Evolutionary conservation across 2,888 invertebrate species (phyloP), one percentile per base, ranked within the genome.

Genomic region (Megamerina dolium): DNA sequence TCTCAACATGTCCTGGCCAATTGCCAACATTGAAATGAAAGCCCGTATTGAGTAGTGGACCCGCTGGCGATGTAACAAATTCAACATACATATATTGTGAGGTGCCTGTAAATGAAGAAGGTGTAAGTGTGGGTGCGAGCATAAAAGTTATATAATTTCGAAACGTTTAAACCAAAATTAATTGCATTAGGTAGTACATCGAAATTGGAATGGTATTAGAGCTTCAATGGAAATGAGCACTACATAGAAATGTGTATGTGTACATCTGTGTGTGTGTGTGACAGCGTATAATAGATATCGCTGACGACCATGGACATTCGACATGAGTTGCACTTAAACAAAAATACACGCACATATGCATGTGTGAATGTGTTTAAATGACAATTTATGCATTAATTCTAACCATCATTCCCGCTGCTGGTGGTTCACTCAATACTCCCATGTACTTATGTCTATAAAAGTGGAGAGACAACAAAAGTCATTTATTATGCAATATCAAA

Each of bases 1-100:
- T 89, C 63, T 91, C 89, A 37, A 90, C 89, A 70, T 90, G 89
- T 0, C 91, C 91, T 0, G 91, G 91, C 90, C 90, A 91, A 71
- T 89, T 90, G 52, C 91, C 91, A 38, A 92, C 92, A 73, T 92
- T 92, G 74, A 93, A 92, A 72, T 92, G 92, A 68, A 93, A 93
- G 5, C 92, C 93, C 0, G 91, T 92, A 68, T 92, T 92, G 37
- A 92, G 76, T 16, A 93, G 74, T 0, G 92, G 92, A 31, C 91
- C 90, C 55, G 90, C 90, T 27, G 88, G 85, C 3, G 90, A 89
- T 30, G 88, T 88, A 52, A 90, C 85, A 63, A 91, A 91, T 67
- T 90, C 90, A 41, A 90, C 89, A 63, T 87, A 89, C 55, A 90
- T 76, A 61, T 89, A 87, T 57, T 87, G 86, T 16, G 90, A 89